A percentile compares a stretch with the other conserved stretches of the same genome.
These are phyloP conservation scores for Magallana angulata DNA, from an alignment of 1,140 invertebrate species.

Conservation along the genomic window DNA sequence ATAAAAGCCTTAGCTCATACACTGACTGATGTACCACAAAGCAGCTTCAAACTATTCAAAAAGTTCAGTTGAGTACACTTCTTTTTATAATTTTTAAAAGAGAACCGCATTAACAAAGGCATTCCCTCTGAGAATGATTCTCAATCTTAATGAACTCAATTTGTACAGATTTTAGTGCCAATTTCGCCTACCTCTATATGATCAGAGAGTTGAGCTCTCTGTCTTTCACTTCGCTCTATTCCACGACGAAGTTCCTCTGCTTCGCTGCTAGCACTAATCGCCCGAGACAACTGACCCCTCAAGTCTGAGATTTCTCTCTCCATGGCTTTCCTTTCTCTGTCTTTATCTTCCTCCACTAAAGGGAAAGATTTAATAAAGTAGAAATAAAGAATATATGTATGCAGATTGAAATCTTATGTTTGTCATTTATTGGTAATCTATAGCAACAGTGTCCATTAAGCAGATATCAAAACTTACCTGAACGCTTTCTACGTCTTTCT, in stretches of 20 bases:
- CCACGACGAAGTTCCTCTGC: conserved; percentile 70
- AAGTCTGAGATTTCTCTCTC: conserved; percentile 74
- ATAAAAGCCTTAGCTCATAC: too few species aligned
- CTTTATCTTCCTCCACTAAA: conserved; percentile 71
- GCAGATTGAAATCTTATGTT: too few species aligned
- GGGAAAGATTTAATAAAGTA: conserved; percentile 6
- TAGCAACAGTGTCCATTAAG: too few species aligned
- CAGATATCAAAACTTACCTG: conserved; percentile 57
- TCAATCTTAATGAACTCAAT: too few species aligned
- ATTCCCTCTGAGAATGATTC: too few species aligned
- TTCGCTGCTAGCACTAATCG: conserved; percentile 70
- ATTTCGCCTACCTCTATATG: conserved; percentile 73
- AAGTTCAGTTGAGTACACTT: too few species aligned
- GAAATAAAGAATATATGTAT: not conserved
- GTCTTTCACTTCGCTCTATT: conserved; percentile 75
- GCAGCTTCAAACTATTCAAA: too few species aligned
- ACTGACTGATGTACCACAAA: too few species aligned
- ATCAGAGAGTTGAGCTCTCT: conserved; percentile 76
- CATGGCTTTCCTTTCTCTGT: conserved; percentile 64
- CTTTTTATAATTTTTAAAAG: too few species aligned
- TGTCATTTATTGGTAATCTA: too few species aligned
- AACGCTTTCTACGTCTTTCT: conserved; percentile 67
- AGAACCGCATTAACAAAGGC: too few species aligned
- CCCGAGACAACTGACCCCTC: conserved; percentile 68
- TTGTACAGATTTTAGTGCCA: too few species aligned